Evolutionary conservation across 2,888 invertebrate genomes (phyloP), one percentile per base, ranked within the genome.

Genomic region (Aphidoletes aphidimyza): DNA sequence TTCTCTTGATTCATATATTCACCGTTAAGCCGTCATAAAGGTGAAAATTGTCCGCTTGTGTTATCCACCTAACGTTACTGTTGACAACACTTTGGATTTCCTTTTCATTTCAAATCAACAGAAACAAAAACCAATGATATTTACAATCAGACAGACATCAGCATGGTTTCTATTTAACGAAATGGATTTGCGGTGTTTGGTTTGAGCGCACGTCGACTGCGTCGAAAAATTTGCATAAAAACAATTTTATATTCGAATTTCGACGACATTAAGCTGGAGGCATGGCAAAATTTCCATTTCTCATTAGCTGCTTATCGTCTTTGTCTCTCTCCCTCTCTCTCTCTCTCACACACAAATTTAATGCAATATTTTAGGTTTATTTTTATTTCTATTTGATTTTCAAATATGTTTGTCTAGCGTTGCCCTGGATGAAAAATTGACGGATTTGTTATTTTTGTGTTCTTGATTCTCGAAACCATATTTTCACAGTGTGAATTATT

Each of bases 221-320:
- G 37, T n/a, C 19, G 37, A 36, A 81, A n/a, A 19, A 81, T 81
- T 81, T 81, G 37, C 36, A 81, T 37, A 81, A 81, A 81, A 37
- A 19, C 37, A 81, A 81, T 37, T 37, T 19, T 37, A 37, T 81
- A 22, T 81, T 81, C 37, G 81, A 81, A 81, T 81, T 81, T 81
- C n/a, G 9, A 14, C 37, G 22, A 81, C 81, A 81, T 81, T n/a
- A n/a, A 37, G 81, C n/a, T 11, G n/a, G 37, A n/a, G 8, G 19
- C 37, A n/a, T 36, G 19, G 5, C 22, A 30, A 36, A 22, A 22
- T 30, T 59, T 59, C 59, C 30, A 26, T 36, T 34, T 78, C 81
- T 81, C 36, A 81, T 81, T 37, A 36, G 69, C 3, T 37, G 0
- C 81, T 37, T 37, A 8, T 9, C 81, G 14, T 11, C 0, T 81